phyloP scores from a whole-genome alignment of 2,888 invertebrate genomes.

The Lycia hirtaria region DNA sequence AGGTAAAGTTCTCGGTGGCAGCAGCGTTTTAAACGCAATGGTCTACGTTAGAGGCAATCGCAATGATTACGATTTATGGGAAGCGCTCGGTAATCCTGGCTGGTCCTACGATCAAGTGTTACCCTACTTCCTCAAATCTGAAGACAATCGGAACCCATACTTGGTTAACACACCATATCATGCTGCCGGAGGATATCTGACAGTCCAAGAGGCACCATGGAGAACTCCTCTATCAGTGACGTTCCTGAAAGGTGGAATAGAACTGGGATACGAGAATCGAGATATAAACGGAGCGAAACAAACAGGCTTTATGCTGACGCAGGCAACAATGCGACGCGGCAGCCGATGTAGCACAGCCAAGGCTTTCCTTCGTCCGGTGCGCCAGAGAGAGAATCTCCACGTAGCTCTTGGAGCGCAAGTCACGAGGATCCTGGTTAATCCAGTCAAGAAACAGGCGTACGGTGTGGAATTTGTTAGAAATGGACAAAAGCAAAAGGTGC shows the following conservation, averaged over 20 bases:
- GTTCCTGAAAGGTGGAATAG: conserved; percentile 92
- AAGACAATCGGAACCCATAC: conserved; percentile 95
- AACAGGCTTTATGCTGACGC: conserved; percentile 94
- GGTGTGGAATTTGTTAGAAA: conserved; percentile 91
- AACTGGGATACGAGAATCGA: conserved; percentile 92
- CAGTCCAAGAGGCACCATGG: conserved; percentile 94
- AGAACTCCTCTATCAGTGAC: conserved; percentile 92
- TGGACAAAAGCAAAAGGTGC: conserved; percentile 87
- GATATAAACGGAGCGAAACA: conserved; percentile 94
- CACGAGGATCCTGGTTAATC: conserved; percentile 88
- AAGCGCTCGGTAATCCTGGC: conserved; percentile 91
- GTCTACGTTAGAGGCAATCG: conserved; percentile 95
- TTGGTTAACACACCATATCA: conserved; percentile 91
- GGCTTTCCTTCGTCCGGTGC: conserved; percentile 93
- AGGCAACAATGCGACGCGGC: conserved; percentile 93
- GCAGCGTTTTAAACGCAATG: conserved; percentile 96
- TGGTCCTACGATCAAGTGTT: conserved; percentile 94
- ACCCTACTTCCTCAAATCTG: conserved; percentile 94
- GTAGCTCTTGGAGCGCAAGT: conserved; percentile 92
- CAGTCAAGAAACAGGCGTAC: conserved; percentile 88
- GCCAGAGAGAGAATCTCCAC: conserved; percentile 91
- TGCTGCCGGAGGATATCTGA: conserved; percentile 91
- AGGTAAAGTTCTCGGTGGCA: conserved; percentile 95
- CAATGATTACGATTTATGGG: conserved; percentile 95
- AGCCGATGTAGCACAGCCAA: conserved; percentile 95